A percentile compares a stretch with the other conserved stretches of the same genome.
These are phyloP conservation scores for Lindbergichthys nudifrons DNA, from an alignment of 2,797 vertebrate species.

Conservation along the genomic window DNA sequence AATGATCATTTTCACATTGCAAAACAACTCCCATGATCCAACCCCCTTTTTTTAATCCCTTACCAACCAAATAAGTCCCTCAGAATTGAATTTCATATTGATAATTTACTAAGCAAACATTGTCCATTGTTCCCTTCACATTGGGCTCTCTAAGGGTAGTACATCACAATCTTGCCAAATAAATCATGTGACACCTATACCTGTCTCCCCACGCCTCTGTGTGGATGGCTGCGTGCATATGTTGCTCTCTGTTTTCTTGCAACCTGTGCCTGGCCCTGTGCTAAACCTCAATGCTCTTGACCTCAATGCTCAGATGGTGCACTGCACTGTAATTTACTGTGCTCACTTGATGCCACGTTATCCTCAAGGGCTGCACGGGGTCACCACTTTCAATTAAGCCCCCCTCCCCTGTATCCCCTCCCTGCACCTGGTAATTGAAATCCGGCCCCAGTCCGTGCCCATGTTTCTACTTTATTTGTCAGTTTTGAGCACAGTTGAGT, in stretches of 20 bases:
- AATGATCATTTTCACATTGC: background rate
- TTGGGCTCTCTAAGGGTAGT: background rate
- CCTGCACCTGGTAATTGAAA: slow-evolving; percentile 81
- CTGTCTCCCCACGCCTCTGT: slow-evolving; percentile 41
- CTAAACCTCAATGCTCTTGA: slow-evolving; percentile 64
- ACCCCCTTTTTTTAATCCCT: background rate
- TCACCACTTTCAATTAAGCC: slow-evolving; percentile 82
- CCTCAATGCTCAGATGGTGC: slow-evolving; percentile 75
- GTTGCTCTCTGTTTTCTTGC: slow-evolving; percentile 53
- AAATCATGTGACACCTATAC: slow-evolving; percentile 35
- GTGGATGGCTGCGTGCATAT: slow-evolving; percentile 74
- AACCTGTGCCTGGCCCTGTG: slow-evolving; percentile 63
- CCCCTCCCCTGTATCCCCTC: slow-evolving; percentile 47
- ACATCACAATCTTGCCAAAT: slow-evolving; percentile 6
- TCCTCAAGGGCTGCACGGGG: slow-evolving; percentile 75
- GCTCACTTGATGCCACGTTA: slow-evolving; percentile 66
- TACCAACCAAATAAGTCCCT: background rate
- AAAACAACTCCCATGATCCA: too few relatives aligned
- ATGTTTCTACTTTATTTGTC: slow-evolving; percentile 71
- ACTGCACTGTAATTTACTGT: slow-evolving; percentile 79
- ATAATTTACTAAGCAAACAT: background rate
- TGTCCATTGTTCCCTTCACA: slow-evolving; percentile 5
- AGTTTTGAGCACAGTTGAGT: slow-evolving; percentile 71
- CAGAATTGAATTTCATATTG: background rate
- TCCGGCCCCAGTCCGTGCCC: slow-evolving; percentile 60